Evolutionary conservation across 2,888 invertebrate genomes (phyloP), one percentile per base, ranked within the genome.

Genomic region (Agrochola macilenta): DNA sequence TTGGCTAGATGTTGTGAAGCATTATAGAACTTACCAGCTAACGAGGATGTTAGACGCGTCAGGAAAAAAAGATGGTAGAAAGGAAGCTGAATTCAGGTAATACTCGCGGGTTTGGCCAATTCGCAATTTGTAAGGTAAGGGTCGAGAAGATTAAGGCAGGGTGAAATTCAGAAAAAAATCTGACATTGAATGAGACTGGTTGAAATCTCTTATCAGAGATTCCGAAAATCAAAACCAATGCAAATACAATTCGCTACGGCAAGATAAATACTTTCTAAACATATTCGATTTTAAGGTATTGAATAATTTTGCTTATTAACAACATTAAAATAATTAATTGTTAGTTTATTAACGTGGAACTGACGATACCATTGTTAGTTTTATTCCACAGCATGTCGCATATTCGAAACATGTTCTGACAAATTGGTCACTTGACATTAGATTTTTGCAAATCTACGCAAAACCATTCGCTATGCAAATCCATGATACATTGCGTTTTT

Each of bases 401-500:
- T 54, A 39, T 60, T 14, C 9, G 30, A 54, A 64, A 30, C 54
- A 30, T 52, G 39, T 71, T 81, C 58, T 65, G 81, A 83, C 74
- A 74, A 77, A 80, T 74, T 69, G 49, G 63, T 64, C 43, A 69
- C n/a, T 71, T 74, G 35, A 30, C 46, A 30, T 65, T 52, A 30
- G 20, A 54, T 63, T 39, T 49, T 17, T 49, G 23, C n/a, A 65
- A 74, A 60, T n/a, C 26, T 69, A 26, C 54, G 8, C 14, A 30
- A 64, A 72, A 65, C 12, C 26, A 68, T 26, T 57, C 46, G 54
- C 39, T 57, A 72, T 26, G 46, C 54, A 58, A 20, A 65, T 69
- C 54, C 12, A 54, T 23, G 46, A 60, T 75, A 52, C 86, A 88
- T 84, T 83, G 75, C 79, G 78, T 14, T 57, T 65, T 76, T 11